A percentile compares a stretch with the other conserved stretches of the same genome.
These are phyloP conservation scores for Polyommatus iphigenia DNA, from an alignment of 2,888 invertebrate genomes.

Conservation along the genomic window DNA sequence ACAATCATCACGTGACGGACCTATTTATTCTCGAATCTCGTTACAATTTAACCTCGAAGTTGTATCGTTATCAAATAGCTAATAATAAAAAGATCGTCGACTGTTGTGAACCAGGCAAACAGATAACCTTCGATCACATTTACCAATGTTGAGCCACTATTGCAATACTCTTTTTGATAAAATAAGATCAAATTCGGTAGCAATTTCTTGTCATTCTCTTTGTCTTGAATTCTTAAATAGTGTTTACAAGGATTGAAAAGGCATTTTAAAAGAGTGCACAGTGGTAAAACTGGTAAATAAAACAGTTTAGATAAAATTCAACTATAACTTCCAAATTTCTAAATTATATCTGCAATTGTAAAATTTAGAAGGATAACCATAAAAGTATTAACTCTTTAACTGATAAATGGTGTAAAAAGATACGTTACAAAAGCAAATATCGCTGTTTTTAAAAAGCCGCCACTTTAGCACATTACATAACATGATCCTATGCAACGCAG, in stretches of 20 bases:
- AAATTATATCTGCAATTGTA: neutral
- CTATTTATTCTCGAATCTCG: slow-evolving; percentile 65
- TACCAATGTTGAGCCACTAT: slow-evolving; percentile 45
- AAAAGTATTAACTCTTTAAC: neutral
- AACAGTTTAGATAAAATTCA: too few species aligned
- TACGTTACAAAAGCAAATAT: neutral
- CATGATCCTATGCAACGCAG: slow-evolving; percentile 6
- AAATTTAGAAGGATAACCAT: neutral
- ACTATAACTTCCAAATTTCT: neutral
- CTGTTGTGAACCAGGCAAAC: slow-evolving; percentile 59
- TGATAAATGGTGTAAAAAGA: neutral
- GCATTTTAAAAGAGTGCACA: too few species aligned
- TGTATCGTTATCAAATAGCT: slow-evolving; percentile 76
- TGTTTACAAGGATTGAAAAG: too few species aligned
- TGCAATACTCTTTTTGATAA: neutral
- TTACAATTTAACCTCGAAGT: slow-evolving; percentile 75
- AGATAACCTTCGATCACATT: slow-evolving; percentile 67
- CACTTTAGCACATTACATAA: neutral
- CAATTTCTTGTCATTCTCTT: neutral
- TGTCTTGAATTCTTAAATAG: neutral
- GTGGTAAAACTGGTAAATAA: too few species aligned
- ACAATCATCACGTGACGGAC: slow-evolving; percentile 75
- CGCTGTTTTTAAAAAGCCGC: neutral
- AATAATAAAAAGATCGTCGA: slow-evolving; percentile 59
- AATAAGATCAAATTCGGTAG: neutral